phyloP scores from a whole-genome alignment of 2,888 invertebrate genomes.

The Leucophora obtusa region DNA sequence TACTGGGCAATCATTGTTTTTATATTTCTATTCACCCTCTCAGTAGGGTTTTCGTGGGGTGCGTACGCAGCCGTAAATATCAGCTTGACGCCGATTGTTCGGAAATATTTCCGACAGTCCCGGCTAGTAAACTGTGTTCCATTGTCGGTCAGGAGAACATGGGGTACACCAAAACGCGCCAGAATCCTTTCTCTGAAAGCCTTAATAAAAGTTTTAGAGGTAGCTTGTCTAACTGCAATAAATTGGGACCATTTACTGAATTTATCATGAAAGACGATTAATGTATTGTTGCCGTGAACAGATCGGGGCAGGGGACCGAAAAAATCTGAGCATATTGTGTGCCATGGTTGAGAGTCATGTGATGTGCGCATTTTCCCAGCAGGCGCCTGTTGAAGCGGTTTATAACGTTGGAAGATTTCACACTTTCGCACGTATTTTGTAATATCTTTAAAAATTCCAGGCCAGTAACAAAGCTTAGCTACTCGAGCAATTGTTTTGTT shows the following conservation, averaged over 20 bases:
- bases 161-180: slow-evolving; percentile 21
- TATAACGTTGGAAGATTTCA: slow-evolving; percentile 17
- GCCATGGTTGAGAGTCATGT: neutral
- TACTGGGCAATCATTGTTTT: slow-evolving; percentile 36
- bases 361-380: slow-evolving; percentile 19
- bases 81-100: slow-evolving; percentile 5
- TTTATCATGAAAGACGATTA: slow-evolving; percentile 37
- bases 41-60: slow-evolving; percentile 34
- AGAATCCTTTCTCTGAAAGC: slow-evolving; percentile 18
- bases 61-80: slow-evolving; percentile 19
- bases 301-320: slow-evolving; percentile 30
- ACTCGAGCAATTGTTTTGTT: slow-evolving; percentile 15
- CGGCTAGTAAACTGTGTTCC: slow-evolving; percentile 32
- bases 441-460: slow-evolving; percentile 10
- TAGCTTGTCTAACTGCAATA: neutral
- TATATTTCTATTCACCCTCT: slow-evolving; percentile 7
- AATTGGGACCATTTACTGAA: slow-evolving; percentile 32
- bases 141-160: slow-evolving; percentile 19
- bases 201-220: neutral
- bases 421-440: slow-evolving; percentile 16
- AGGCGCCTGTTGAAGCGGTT: slow-evolving; percentile 13
- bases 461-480: slow-evolving; percentile 23
- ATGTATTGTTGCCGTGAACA: slow-evolving; percentile 21
- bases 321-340: slow-evolving; percentile 34
- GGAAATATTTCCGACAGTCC: slow-evolving; percentile 13